A percentile compares a stretch with the other conserved stretches of the same genome.
Evolutionary conservation across 2,888 invertebrate species (phyloP).

Genomic region (Amblyjoppa proteus): DNA sequence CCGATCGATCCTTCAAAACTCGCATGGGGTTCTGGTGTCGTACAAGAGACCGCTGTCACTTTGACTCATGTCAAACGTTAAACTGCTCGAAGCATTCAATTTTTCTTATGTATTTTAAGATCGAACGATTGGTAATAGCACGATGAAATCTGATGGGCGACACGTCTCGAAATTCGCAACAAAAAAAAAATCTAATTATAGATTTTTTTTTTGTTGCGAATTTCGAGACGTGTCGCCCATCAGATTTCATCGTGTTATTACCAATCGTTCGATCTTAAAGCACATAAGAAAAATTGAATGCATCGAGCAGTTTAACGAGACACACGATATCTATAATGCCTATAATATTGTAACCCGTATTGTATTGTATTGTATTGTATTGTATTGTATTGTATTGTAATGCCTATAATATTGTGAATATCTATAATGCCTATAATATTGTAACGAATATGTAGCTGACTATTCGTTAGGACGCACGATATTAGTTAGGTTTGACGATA

Average conservation of each 20-base stretch:
- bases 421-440: too few relatives aligned
- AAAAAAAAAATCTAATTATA: not conserved
- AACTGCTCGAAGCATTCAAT: conserved; percentile 49
- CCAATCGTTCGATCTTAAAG: not conserved
- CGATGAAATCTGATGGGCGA: conserved; percentile 75
- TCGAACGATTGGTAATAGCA: conserved; percentile 42
- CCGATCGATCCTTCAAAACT: not conserved
- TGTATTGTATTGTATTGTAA: too few relatives aligned
- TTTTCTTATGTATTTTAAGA: not conserved
- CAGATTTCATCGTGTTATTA: conserved; percentile 69
- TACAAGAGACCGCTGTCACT: conserved; percentile 77
- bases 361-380: too few relatives aligned
- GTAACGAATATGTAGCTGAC: too few relatives aligned
- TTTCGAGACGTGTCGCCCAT: conserved; percentile 75
- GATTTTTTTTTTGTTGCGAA: not conserved
- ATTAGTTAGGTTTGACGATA: too few relatives aligned
- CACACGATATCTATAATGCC: too few relatives aligned
- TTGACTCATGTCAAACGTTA: conserved; percentile 76
- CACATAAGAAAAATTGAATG: not conserved
- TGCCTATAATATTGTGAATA: too few relatives aligned
- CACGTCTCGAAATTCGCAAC: conserved; percentile 64
- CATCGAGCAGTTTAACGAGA: conserved; percentile 68
- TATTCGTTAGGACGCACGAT: too few relatives aligned
- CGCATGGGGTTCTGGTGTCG: conserved; percentile 58
- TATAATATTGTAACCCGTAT: too few relatives aligned